Base-by-base conservation (phyloP, 2,113 vertebrate species). In the Poeciliopsis retropinna region DNA sequence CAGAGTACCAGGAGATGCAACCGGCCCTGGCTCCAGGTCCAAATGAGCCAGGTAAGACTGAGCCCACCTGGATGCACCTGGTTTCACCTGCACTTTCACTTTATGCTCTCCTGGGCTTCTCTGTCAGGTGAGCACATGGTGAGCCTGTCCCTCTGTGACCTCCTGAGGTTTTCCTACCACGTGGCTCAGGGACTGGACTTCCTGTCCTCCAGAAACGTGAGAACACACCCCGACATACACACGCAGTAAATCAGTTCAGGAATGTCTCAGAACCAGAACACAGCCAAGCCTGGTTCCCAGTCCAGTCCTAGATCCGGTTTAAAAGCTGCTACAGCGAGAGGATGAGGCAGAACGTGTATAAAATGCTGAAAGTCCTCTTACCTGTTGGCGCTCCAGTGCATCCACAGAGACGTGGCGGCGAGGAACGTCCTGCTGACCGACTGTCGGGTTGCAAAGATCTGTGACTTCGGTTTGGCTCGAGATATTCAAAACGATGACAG, bases 121-220 rank as follows among this genome's bases (percentile, higher is more conserved):
- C 39, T 25, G 44, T 78, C 92, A 91, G 95, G 94, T 87, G 71
- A 72, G 27, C 79, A 77, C 29, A 73, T n/a, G 15, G 39, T 72
- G 15, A 51, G 70, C 31, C 54, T 89, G 9, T 82, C 76, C 34
- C 51, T 91, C 0, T 6, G 25, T 22, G 96, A 97, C 82, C 94
- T 99, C n/a, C 93, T 99, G 82, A 95, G 93, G 47, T 96, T 98
- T 93, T 98, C 96, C 80, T 95, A 94, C 88, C 96, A 99, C 65
- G 98, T 98, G 88, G 96, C 98, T 81, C 97, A 97, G 13, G 98
- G 97, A 78, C 95, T 99, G 95, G 96, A 98, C 63, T 99, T 99
- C 89, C 93, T 99, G 68, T 95, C 97, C n/a, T 96, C 95, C 54
- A 97, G 96, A 92, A 99, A 99, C 0, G 98, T 99, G 89, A 81